Evolutionary conservation across 2,113 vertebrate species (phyloP).

Genomic region (Oplegnathus fasciatus): DNA sequence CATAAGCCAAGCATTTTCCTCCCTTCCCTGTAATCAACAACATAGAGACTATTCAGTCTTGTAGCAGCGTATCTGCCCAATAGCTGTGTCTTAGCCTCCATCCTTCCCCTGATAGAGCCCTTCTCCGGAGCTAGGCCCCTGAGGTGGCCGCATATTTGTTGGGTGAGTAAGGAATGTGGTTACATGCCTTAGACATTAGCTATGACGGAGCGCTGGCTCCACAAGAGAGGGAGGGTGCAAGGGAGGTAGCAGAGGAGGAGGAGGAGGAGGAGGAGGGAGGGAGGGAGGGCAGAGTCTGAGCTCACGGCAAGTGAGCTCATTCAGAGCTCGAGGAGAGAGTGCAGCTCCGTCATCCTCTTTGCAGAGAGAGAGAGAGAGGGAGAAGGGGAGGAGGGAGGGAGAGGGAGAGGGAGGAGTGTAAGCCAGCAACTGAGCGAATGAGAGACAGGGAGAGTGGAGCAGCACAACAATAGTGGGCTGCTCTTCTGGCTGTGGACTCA

Average conservation of each 20-base stretch:
- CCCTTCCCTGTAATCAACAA: constrained; percentile 15
- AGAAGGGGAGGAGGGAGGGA: constrained; percentile 55
- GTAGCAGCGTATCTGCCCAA: not conserved
- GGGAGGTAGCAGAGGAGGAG: constrained; percentile 60
- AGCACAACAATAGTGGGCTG: constrained; percentile 86
- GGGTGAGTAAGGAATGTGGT: constrained; percentile 95
- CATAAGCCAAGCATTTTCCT: not conserved
- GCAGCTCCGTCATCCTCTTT: constrained; percentile 79
- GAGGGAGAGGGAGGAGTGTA: constrained; percentile 73
- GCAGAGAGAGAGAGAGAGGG: constrained; percentile 65
- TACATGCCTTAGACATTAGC: constrained; percentile 89
- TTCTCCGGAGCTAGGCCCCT: constrained; percentile 78
- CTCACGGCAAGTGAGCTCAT: constrained; percentile 86
- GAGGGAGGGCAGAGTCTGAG: constrained; percentile 71
- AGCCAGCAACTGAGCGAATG: constrained; percentile 75
- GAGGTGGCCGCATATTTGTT: constrained; percentile 90
- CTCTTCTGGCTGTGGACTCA: constrained; percentile 82
- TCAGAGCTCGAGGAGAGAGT: constrained; percentile 78
- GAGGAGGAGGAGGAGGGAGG: constrained; percentile 38
- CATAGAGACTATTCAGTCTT: constrained; percentile 9
- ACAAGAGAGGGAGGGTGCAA: constrained; percentile 73
- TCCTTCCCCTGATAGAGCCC: constrained; percentile 64
- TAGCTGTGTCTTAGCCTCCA: constrained; percentile 34
- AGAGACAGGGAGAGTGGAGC: constrained; percentile 72
- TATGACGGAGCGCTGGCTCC: constrained; percentile 87